Evolutionary conservation across 1,140 invertebrate genomes (phyloP).

Genomic region (Eufriesea mexicana): DNA sequence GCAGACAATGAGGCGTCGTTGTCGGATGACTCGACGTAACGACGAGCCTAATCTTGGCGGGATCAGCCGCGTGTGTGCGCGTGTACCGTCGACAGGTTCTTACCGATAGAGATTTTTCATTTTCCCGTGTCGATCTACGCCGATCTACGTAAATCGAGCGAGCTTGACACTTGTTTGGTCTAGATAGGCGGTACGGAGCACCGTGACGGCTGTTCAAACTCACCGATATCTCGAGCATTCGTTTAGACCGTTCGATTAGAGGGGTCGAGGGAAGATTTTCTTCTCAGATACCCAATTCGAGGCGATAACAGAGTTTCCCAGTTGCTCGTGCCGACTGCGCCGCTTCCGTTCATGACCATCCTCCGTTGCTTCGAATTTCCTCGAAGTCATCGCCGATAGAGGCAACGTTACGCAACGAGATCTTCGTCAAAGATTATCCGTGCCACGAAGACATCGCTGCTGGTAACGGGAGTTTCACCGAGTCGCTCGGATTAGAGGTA

Average conservation of each 20-base stretch:
- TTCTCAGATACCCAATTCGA: not conserved
- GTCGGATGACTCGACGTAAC: not conserved
- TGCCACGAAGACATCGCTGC: too few species aligned
- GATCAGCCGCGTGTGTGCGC: too few species aligned
- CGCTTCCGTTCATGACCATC: not conserved
- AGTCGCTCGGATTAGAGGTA: not conserved
- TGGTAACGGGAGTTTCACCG: not conserved
- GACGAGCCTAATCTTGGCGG: not conserved
- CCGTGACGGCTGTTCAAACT: constrained; percentile 1
- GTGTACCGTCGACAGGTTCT: not conserved
- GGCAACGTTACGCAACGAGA: not conserved
- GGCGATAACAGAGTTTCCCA: not conserved
- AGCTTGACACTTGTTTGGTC: not conserved
- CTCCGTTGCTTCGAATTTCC: not conserved
- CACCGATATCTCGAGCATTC: not conserved
- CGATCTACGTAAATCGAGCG: too few species aligned
- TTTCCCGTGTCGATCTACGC: not conserved
- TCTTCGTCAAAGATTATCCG: not conserved
- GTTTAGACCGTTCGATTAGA: too few species aligned
- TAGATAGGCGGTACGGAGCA: not conserved
- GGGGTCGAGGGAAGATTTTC: not conserved
- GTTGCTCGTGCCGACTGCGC: too few species aligned
- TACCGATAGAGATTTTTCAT: not conserved
- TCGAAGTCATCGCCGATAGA: too few species aligned
- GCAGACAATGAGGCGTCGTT: not conserved